Base-by-base conservation (phyloP, 1,140 invertebrate genomes). In the Procambarus virginalis region DNA sequence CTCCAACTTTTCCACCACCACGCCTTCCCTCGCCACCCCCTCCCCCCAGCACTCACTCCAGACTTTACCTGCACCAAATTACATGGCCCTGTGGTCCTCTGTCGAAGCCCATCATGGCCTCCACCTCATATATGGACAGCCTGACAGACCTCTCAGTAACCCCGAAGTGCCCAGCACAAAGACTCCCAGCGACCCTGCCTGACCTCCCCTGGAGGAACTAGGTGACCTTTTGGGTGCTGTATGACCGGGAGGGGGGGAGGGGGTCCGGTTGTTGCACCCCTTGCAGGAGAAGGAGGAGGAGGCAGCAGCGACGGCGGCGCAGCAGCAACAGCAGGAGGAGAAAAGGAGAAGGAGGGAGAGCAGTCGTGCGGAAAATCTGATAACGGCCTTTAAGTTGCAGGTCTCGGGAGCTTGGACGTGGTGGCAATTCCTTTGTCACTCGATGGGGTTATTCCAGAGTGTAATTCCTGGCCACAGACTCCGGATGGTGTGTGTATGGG, bases 291-390 rank as follows among this genome's bases (percentile, higher is more conserved):
- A n/a, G n/a, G n/a, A n/a, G n/a, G n/a, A n/a, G n/a, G n/a, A 64
- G 60, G 60, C 12, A 58, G 55, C 8, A 58, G 55, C 8, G 55
- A 58, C 8, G 55, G 12, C 1, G 55, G 55, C 6, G 55, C 75
- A 86, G 75, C 34, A 34, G 51, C 51, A 55, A 12, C 84, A 48
- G 76, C 14, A 64, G 60, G 60, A 64, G 60, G 1, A n/a, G n/a
- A 64, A 17, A 17, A 64, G 17, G 12, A 64, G 60, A 60, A 64
- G 60, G 60, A 17, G 60, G 17, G 17, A 48, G 81, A 78, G 9
- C 85, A 86, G 85, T 86, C 85, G 85, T 86, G 85, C 85, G 85
- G 85, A 86, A 86, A 86, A 86, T 86, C 76, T 70, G 85, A 86
- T 86, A 86, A 77, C 60, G 48, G 75, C 84, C 22, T 58, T 58